Evolutionary conservation across 2,888 invertebrate species (phyloP).

Genomic region (Pecten maximus): DNA sequence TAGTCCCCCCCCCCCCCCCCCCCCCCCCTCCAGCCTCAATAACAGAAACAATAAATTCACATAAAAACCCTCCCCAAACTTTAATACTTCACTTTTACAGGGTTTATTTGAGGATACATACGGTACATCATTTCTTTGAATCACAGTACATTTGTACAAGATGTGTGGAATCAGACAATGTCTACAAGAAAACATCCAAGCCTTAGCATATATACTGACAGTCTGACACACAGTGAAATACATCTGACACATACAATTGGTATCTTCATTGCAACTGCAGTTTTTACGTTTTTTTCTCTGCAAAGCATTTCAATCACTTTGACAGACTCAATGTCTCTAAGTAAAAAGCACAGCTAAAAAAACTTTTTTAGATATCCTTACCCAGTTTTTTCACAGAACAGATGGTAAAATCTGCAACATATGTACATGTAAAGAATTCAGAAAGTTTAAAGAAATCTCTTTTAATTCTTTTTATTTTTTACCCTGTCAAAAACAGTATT

Average conservation of each 20-base stretch:
- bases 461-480: neutral
- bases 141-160: too few relatives aligned
- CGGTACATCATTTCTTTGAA: too few relatives aligned
- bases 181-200: neutral
- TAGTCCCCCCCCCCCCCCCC: too few relatives aligned
- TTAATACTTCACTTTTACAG: too few relatives aligned
- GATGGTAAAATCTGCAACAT: neutral
- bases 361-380: neutral
- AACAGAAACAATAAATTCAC: too few relatives aligned
- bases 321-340: neutral
- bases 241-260: neutral
- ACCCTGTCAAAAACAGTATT: neutral
- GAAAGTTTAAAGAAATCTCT: too few relatives aligned
- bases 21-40: too few relatives aligned
- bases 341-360: neutral
- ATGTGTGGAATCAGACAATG: neutral
- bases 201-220: too few relatives aligned
- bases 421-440: neutral
- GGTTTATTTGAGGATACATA: too few relatives aligned
- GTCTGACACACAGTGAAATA: neutral
- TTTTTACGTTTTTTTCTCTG: neutral
- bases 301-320: conserved; percentile 4
- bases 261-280: neutral
- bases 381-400: neutral
- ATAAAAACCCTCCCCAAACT: too few relatives aligned